phyloP scores from a whole-genome alignment of 2,888 invertebrate genomes.

The Cepaea hortensis region DNA sequence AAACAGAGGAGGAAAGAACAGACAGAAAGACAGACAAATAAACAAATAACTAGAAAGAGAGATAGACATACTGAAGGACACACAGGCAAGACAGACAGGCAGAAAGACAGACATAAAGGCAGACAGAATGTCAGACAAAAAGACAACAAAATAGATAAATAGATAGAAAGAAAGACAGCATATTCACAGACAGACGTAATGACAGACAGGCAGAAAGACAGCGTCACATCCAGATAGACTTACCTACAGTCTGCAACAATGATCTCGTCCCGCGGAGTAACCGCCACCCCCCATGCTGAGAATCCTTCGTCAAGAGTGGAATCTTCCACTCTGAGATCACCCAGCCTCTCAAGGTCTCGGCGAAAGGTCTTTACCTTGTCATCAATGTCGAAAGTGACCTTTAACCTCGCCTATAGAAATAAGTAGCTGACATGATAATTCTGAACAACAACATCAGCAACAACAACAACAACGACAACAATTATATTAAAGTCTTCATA shows the following conservation, averaged over 20 bases:
- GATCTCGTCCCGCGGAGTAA: conserved; percentile 65
- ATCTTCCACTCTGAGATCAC: conserved; percentile 56
- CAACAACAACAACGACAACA: neutral
- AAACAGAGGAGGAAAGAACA: too few relatives aligned
- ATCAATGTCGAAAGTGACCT: conserved; percentile 58
- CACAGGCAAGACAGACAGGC: too few relatives aligned
- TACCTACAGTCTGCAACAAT: conserved; percentile 66
- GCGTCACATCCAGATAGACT: too few relatives aligned
- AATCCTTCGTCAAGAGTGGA: conserved; percentile 60
- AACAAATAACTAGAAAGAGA: neutral
- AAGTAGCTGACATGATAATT: neutral
- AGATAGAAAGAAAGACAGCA: too few relatives aligned
- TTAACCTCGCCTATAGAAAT: conserved; percentile 43
- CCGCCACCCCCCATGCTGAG: conserved; percentile 67
- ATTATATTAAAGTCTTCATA: too few relatives aligned
- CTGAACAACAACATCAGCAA: neutral
- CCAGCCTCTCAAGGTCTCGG: conserved; percentile 50
- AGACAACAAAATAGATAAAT: too few relatives aligned
- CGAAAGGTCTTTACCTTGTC: conserved; percentile 57
- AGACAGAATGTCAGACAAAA: too few relatives aligned
- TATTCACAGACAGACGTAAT: neutral
- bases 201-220: conserved; percentile 46
- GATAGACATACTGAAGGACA: too few relatives aligned
- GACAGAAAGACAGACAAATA: neutral
- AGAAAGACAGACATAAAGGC: too few relatives aligned